These are phyloP conservation scores for Axinella damicornis DNA, from an alignment of 37 sponge, comb jelly and placozoan genomes.

Conservation along the genomic window DNA sequence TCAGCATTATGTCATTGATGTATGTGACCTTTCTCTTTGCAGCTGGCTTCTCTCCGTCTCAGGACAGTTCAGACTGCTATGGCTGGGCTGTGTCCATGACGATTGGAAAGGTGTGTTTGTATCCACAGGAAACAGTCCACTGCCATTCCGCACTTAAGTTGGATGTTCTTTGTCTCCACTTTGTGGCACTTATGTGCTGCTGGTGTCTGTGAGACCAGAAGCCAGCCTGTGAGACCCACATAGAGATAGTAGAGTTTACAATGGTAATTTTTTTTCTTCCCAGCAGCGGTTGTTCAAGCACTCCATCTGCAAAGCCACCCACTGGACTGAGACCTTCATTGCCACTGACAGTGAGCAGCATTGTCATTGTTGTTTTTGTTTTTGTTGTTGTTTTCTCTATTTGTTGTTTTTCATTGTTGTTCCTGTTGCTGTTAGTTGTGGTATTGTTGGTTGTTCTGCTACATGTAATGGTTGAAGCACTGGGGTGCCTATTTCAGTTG, in stretches of 20 bases:
- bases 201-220: constrained; percentile 15
- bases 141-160: too few relatives aligned
- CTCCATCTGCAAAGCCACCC: constrained; percentile 82
- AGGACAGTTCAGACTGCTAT: constrained; percentile 54
- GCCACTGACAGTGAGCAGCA: constrained; percentile 64
- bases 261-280: background rate
- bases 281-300: constrained; percentile 74
- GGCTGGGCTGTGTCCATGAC: constrained; percentile 61
- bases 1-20: constrained; percentile 12
- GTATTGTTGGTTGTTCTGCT: background rate
- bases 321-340: constrained; percentile 81
- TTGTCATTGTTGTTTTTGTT: too few relatives aligned
- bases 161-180: background rate
- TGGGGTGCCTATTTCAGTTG: too few relatives aligned
- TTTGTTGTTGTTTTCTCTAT: too few relatives aligned
- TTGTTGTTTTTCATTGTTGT: too few relatives aligned
- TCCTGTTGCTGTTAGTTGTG: background rate
- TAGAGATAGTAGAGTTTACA: background rate
- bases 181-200: too few relatives aligned
- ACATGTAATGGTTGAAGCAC: too few relatives aligned
- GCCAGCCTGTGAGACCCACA: constrained; percentile 12
- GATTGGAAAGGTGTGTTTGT: background rate
- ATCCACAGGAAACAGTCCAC: too few relatives aligned
- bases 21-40: background rate
- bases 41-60: background rate